Evolutionary conservation across 2,888 invertebrate species (phyloP), one percentile per base, ranked within the genome.

Genomic region (Tetragonisca angustula): DNA sequence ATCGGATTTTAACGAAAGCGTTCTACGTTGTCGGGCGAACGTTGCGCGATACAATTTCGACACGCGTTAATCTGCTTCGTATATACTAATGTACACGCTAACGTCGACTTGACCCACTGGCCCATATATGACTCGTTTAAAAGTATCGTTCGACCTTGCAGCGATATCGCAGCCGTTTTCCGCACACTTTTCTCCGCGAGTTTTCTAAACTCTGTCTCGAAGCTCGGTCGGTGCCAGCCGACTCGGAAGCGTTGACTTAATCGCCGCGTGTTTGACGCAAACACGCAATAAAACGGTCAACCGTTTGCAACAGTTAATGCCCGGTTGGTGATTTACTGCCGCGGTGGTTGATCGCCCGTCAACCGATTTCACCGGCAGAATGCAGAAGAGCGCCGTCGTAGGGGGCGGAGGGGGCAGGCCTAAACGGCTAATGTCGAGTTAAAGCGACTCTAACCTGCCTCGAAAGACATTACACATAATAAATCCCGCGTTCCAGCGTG

Each of bases 391-490:
- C 27, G 76, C 52, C 68, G 77, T 72, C 80, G 64, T 77, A 54
- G 81, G 79, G 73, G 27, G 27, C 0, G 27, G 27, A 54, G 83
- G 79, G 73, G 69, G 78, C 54, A 75, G 52, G 74, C 27, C 80
- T 79, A 65, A 62, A 62, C 79, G 84, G 86, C 90, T 91, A 91
- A 90, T 90, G 85, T 81, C 85, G 86, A 87, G 90, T 88, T 88
- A 89, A 89, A 91, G 87, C 32, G 86, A 79, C 89, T 89, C 90
- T 91, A 89, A 92, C 92, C 92, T 92, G 88, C 92, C 92, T 90
- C 92, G 91, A 91, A 90, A 89, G 88, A 91, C 88, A 88, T 86
- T 91, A 80, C 87, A 79, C 83, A 91, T 88, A 87, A 92, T 92
- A 91, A 91, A 91, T 90, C 87, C 86, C 74, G 73, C 71, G 76